A percentile compares a stretch with the other conserved stretches of the same genome.
Conservation (phyloP, 2,797 vertebrate species). For the Pipistrellus kuhlii region DNA sequence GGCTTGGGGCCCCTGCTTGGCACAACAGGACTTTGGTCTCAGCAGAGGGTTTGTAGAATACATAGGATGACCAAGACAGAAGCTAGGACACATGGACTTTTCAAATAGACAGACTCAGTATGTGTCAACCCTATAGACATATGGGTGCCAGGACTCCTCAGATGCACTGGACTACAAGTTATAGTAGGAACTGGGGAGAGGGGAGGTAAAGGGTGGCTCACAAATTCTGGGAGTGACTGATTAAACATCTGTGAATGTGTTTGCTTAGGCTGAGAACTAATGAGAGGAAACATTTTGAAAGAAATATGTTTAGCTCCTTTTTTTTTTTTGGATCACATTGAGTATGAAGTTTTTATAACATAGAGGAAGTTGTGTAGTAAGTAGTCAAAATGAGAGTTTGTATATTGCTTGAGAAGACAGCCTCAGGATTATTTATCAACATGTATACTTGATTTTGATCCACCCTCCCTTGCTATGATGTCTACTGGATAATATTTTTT, state of each 20-base stretch:
- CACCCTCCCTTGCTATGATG: not conserved
- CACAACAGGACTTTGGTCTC: not conserved
- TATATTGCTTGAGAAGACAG: conserved; percentile 12
- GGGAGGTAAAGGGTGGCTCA: not conserved
- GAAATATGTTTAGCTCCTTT: not conserved
- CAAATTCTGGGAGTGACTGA: not conserved
- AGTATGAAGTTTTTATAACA: not conserved
- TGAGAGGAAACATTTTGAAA: not conserved
- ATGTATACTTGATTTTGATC: not conserved
- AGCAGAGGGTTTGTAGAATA: not conserved
- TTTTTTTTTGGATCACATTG: not conserved
- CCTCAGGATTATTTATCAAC: not conserved
- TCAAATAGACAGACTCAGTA: not conserved
- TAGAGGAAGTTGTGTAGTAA: not conserved
- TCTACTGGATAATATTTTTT: not conserved
- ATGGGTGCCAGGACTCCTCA: not conserved
- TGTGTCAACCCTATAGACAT: not conserved
- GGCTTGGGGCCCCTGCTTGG: not conserved
- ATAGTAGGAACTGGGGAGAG: not conserved
- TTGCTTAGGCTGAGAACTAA: not conserved
- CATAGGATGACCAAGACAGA: not conserved
- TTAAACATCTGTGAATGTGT: not conserved
- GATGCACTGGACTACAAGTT: not conserved
- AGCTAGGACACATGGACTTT: not conserved
- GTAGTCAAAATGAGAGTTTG: not conserved